Conservation (phyloP, 2,888 invertebrate species). For the Diarsia mendica region DNA sequence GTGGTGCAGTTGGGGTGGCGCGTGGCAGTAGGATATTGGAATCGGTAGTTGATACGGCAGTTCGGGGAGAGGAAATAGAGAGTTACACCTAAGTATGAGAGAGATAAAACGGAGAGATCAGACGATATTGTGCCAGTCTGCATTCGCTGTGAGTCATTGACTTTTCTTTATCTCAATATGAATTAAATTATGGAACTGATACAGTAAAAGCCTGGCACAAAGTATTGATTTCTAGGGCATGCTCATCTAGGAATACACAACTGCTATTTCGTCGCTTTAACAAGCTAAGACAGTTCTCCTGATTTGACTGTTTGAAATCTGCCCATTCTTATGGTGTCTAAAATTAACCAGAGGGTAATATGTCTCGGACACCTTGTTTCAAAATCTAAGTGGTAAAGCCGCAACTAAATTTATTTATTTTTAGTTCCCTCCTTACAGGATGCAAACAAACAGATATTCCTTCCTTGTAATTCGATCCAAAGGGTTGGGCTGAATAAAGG, state of each 20-base stretch:
- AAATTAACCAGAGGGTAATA: not conserved
- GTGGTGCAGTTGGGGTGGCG: not conserved
- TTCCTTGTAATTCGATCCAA: slow-evolving; percentile 39
- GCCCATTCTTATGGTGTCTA: not conserved
- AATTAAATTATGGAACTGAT: too few species aligned
- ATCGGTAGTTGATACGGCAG: not conserved
- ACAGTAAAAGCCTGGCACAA: not conserved
- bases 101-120: too few species aligned
- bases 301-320: not conserved
- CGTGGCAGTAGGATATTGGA: not conserved
- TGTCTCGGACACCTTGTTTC: not conserved
- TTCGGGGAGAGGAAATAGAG: not conserved
- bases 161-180: too few species aligned
- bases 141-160: too few species aligned
- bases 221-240: not conserved
- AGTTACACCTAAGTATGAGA: not conserved
- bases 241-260: not conserved
- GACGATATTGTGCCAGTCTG: too few species aligned
- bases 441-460: slow-evolving; percentile 13
- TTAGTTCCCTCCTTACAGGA: not conserved
- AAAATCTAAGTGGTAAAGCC: not conserved
- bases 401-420: slow-evolving; percentile 4
- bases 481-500: slow-evolving; percentile 15
- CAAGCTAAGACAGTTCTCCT: not conserved
- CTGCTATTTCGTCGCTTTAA: not conserved